These are phyloP conservation scores for Paedocypris micromegethes DNA, from an alignment of 2,797 vertebrate species.

Conservation along the genomic window DNA sequence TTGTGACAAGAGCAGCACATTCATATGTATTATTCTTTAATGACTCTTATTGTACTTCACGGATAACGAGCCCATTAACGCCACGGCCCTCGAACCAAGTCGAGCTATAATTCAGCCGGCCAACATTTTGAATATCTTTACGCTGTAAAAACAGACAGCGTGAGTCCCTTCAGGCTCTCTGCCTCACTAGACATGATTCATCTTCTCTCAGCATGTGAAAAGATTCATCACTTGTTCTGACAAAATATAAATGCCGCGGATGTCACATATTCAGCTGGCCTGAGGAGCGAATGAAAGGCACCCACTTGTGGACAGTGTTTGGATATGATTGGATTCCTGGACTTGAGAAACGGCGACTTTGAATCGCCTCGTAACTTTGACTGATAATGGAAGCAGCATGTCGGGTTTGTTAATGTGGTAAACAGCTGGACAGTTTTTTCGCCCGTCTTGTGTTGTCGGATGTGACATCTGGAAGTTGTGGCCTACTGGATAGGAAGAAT, in stretches of 20 bases:
- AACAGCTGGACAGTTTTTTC: not conserved
- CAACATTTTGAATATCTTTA: slow-evolving; percentile 33
- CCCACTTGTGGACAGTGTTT: slow-evolving; percentile 7
- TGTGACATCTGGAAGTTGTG: too few species aligned
- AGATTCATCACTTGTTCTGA: slow-evolving; percentile 34
- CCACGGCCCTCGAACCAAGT: slow-evolving; percentile 2
- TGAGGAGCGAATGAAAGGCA: slow-evolving; percentile 20
- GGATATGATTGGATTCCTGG: slow-evolving; percentile 21
- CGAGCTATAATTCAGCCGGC: slow-evolving; percentile 23
- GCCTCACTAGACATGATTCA: slow-evolving; percentile 20
- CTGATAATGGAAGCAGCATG: slow-evolving; percentile 15
- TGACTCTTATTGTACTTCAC: slow-evolving; percentile 21
- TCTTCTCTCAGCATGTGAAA: slow-evolving; percentile 31
- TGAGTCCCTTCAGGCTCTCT: slow-evolving; percentile 26
- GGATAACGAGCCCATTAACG: slow-evolving; percentile 20
- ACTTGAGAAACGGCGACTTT: slow-evolving; percentile 6
- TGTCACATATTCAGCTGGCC: slow-evolving; percentile 29
- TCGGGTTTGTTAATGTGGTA: not conserved
- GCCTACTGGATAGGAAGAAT: too few species aligned
- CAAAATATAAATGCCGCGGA: slow-evolving; percentile 34
- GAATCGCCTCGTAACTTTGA: not conserved
- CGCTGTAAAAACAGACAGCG: slow-evolving; percentile 29
- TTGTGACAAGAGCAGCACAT: not conserved
- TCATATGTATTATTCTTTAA: slow-evolving; percentile 11
- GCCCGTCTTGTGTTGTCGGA: too few species aligned